phyloP scores from a whole-genome alignment of 2,888 invertebrate species.

The Andrena fulva region DNA sequence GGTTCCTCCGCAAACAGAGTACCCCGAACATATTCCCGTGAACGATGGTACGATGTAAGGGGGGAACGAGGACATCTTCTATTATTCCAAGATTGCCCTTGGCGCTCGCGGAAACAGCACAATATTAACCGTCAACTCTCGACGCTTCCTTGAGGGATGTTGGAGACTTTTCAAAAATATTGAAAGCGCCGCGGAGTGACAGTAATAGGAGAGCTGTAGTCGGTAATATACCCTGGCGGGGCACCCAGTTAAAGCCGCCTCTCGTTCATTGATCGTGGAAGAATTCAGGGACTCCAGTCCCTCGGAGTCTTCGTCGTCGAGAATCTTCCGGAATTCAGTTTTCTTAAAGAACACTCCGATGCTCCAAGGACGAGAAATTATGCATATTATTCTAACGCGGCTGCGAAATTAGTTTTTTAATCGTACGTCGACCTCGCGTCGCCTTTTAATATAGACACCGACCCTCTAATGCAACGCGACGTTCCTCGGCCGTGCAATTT shows the following conservation, averaged over 20 bases:
- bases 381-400: not conserved
- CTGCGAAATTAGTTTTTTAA: slow-evolving; percentile 18
- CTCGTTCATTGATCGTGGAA: not conserved
- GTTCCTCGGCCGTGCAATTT: not conserved
- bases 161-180: slow-evolving; percentile 35
- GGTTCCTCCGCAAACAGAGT: slow-evolving; percentile 6
- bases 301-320: not conserved
- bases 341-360: not conserved
- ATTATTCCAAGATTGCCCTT: slow-evolving; percentile 57
- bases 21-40: slow-evolving; percentile 35
- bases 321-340: not conserved
- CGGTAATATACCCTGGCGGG: not conserved
- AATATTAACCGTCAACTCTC: slow-evolving; percentile 50
- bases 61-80: slow-evolving; percentile 48
- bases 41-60: slow-evolving; percentile 46
- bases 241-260: not conserved
- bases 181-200: slow-evolving; percentile 3
- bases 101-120: slow-evolving; percentile 47
- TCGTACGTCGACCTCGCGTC: not conserved
- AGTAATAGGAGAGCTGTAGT: not conserved
- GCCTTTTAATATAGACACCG: slow-evolving; percentile 23
- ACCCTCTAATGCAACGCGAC: slow-evolving; percentile 1
- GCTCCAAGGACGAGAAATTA: not conserved
- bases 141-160: slow-evolving; percentile 4
- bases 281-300: not conserved